Evolutionary conservation across 2,797 vertebrate species (phyloP).

Genomic region (Coregonus suidteri): DNA sequence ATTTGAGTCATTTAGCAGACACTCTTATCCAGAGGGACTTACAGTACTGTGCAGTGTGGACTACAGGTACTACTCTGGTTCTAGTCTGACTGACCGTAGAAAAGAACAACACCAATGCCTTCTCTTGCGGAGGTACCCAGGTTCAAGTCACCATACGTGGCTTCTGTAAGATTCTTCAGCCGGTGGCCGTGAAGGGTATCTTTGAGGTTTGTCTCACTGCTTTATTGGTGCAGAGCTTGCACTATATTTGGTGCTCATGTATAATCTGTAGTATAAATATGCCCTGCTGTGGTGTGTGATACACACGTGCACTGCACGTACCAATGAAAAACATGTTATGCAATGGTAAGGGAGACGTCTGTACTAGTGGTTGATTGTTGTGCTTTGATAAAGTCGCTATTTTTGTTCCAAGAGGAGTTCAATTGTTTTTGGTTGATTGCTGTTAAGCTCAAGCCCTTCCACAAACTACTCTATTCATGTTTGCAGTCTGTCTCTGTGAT

Average conservation of each 20-base stretch:
- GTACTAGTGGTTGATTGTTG: background rate
- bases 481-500: background rate
- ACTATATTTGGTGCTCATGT: background rate
- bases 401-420: background rate
- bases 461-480: background rate
- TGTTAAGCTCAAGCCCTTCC: background rate
- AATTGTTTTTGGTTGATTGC: background rate
- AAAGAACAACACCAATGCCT: background rate
- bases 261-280: background rate
- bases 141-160: background rate
- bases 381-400: background rate
- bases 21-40: too few relatives aligned
- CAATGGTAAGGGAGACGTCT: background rate
- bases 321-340: background rate
- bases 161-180: background rate
- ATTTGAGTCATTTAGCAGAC: too few relatives aligned
- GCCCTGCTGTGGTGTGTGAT: background rate
- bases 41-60: too few relatives aligned
- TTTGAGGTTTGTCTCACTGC: slow-evolving; percentile 9
- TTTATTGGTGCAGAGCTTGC: background rate
- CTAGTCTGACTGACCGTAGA: background rate
- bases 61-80: background rate
- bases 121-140: background rate
- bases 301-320: background rate
- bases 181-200: background rate